Evolutionary conservation across 1,140 invertebrate species (phyloP).

Genomic region (Drosophila mayri): DNA sequence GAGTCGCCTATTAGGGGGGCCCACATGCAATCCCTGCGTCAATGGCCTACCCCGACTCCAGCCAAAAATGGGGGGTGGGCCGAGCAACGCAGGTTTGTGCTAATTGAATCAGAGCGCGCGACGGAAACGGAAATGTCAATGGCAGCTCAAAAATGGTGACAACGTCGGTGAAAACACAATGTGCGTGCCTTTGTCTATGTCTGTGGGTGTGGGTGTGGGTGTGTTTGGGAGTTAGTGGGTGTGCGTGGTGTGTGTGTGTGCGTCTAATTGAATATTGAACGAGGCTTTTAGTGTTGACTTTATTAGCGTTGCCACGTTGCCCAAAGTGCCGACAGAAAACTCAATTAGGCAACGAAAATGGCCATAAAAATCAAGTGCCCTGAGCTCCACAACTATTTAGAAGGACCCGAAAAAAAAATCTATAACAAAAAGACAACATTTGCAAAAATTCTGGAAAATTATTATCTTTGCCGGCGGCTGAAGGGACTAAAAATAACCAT

Average conservation of each 20-base stretch:
- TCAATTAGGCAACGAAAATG: constrained; percentile 71
- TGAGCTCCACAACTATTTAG: neutral
- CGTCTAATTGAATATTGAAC: constrained; percentile 80
- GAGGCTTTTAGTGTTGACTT: constrained; percentile 81
- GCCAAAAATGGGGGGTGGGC: constrained; percentile 1
- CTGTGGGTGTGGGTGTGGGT: constrained; percentile 17
- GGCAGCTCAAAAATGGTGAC: constrained; percentile 75
- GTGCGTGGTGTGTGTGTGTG: constrained; percentile 33
- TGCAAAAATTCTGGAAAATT: constrained; percentile 27
- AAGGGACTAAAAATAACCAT: constrained; percentile 46
- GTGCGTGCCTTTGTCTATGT: constrained; percentile 20
- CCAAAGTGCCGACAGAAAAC: constrained; percentile 69
- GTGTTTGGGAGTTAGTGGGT: constrained; percentile 8
- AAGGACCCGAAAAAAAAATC: neutral
- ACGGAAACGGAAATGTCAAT: constrained; percentile 79
- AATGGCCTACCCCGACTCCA: constrained; percentile 19
- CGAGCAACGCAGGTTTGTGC: constrained; percentile 47
- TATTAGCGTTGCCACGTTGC: constrained; percentile 70
- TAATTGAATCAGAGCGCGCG: constrained; percentile 73
- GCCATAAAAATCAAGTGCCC: constrained; percentile 50
- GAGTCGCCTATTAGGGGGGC: constrained; percentile 40
- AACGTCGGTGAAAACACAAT: constrained; percentile 42
- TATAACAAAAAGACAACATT: constrained; percentile 2
- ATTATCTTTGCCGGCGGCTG: constrained; percentile 17
- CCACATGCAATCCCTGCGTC: constrained; percentile 32